A percentile compares a stretch with the other conserved stretches of the same genome.
These are phyloP conservation scores for Tenebrio molitor DNA, from an alignment of 1,140 invertebrate species.

Conservation along the genomic window DNA sequence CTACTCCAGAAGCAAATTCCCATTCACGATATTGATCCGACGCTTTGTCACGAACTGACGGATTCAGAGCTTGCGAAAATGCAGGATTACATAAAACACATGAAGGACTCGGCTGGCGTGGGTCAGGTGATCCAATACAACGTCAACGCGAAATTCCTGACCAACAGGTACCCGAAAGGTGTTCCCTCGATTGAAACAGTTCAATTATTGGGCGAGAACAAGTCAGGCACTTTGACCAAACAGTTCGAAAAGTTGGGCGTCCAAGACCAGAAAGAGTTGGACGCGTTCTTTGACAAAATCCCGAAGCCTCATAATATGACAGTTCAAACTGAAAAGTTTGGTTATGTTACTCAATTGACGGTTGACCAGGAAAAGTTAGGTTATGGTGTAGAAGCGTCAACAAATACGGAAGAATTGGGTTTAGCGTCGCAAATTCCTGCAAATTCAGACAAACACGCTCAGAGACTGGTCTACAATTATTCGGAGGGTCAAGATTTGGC, in stretches of 20 bases:
- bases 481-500: too few species aligned
- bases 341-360: too few species aligned
- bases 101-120: conserved; percentile 74
- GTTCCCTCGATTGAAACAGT: conserved; percentile 56
- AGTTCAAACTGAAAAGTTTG: background rate
- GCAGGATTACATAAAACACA: conserved; percentile 75
- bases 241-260: conserved; percentile 6
- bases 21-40: conserved; percentile 81
- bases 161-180: conserved; percentile 52
- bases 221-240: conserved; percentile 30
- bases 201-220: conserved; percentile 39
- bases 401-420: too few species aligned
- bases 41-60: conserved; percentile 73
- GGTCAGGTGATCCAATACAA: conserved; percentile 59
- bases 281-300: conserved; percentile 25
- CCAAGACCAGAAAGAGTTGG: conserved; percentile 32
- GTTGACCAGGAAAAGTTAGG: too few species aligned
- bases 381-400: too few species aligned
- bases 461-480: too few species aligned
- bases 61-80: conserved; percentile 74
- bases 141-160: conserved; percentile 42
- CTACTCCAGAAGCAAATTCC: conserved; percentile 86
- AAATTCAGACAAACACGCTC: background rate
- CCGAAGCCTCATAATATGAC: conserved; percentile 12
- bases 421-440: too few species aligned